Base-by-base conservation (phyloP, 2,113 vertebrate species). In the Chamaea fasciata region DNA sequence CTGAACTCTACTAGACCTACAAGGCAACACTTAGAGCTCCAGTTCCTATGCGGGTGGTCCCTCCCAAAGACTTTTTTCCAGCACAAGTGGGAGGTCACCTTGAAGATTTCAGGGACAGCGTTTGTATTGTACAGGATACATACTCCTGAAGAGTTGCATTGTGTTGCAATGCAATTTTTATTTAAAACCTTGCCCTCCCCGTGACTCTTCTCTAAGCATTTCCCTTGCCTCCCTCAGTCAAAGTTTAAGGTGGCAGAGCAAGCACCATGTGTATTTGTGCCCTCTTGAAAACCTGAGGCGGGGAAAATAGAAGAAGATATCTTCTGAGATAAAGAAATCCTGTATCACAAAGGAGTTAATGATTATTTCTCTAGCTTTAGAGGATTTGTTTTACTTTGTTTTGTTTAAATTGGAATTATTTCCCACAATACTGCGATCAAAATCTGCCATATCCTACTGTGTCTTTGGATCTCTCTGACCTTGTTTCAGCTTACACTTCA, bases 11-110 rank as follows among this genome's bases (percentile, higher is more conserved):
- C 95, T 52, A 92, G 97, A 97, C 94, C 92, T 97, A 96, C 76
- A 90, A 97, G 97, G 97, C 96, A 97, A 97, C 95, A 96, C 97
- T 96, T 94, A 96, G 74, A 96, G 94, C 83, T 96, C 89, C 92
- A 79, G 96, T 96, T 96, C 96, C 97, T 90, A 98, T 94, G 97
- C 89, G 98, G 98, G 98, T 98, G 98, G 98, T 98, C 98, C 80
- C 75, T 94, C 94, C 91, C 95, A 96, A 87, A 95, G 95, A 97
- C 92, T 97, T 95, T 92, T 96, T 96, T 96, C 88, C 94, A 95
- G 73, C 93, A 91, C 95, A 74, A 96, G 97, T 95, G 96, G 91
- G 96, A 98, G 98, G 98, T 98, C 98, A 98, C 97, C 96, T 98
- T 98, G 97, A 98, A 98, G 97, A 98, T 94, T 96, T 95, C 97